Conservation (phyloP, 2,888 invertebrate species). For the Ichneumoninae sp. region DNA sequence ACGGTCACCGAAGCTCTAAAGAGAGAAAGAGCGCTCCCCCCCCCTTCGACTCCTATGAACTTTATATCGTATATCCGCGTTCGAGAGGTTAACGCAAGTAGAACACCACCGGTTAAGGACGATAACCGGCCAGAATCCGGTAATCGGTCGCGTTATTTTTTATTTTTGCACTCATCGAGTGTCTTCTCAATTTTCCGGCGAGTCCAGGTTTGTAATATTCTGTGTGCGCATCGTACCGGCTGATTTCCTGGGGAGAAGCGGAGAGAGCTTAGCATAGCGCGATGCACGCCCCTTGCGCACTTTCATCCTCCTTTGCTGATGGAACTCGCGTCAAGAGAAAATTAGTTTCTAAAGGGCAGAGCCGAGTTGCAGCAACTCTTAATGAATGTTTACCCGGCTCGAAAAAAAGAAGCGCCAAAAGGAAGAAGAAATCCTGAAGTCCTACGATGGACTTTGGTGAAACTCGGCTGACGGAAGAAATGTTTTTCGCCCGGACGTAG, state of each 20-base stretch:
- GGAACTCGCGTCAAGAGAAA: slow-evolving; percentile 42
- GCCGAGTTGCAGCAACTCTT: slow-evolving; percentile 63
- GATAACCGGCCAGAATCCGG: neutral
- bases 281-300: neutral
- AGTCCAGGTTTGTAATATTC: neutral
- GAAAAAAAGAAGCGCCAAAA: slow-evolving; percentile 34
- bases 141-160: neutral
- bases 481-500: neutral
- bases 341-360: slow-evolving; percentile 64
- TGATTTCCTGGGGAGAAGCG: neutral
- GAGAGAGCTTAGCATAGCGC: slow-evolving; percentile 6
- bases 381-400: slow-evolving; percentile 66
- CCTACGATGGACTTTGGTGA: slow-evolving; percentile 12
- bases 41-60: slow-evolving; percentile 11
- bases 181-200: neutral
- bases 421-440: slow-evolving; percentile 24
- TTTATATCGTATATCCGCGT: slow-evolving; percentile 7
- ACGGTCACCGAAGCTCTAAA: slow-evolving; percentile 11
- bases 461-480: slow-evolving; percentile 27
- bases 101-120: neutral
- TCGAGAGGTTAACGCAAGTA: neutral
- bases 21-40: slow-evolving; percentile 3
- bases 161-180: neutral
- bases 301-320: slow-evolving; percentile 23
- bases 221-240: neutral